Evolutionary conservation across 2,888 invertebrate species (phyloP).

Genomic region (Nemapogon koenigi): DNA sequence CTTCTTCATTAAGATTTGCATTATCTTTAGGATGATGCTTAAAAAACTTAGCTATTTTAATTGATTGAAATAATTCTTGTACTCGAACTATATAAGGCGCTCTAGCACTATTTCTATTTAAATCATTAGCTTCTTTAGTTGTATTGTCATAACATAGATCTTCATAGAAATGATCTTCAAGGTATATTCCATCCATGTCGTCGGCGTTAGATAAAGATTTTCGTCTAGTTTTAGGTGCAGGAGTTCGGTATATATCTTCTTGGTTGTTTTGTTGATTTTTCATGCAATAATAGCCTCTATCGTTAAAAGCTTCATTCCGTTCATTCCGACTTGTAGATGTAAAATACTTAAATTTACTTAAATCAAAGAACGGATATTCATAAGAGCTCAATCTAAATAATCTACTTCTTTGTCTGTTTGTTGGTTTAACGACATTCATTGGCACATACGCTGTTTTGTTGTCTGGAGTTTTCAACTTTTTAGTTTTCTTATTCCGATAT

Average conservation of each 20-base stretch:
- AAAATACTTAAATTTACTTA: slow-evolving; percentile 29
- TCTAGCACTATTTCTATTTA: background rate
- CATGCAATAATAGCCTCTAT: slow-evolving; percentile 49
- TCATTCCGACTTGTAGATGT: slow-evolving; percentile 27
- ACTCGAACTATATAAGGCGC: slow-evolving; percentile 40
- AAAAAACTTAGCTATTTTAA: slow-evolving; percentile 43
- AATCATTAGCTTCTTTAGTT: slow-evolving; percentile 21
- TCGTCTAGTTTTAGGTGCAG: slow-evolving; percentile 37
- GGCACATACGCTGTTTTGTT: slow-evolving; percentile 43
- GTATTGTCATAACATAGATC: slow-evolving; percentile 44
- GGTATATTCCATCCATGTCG: slow-evolving; percentile 23
- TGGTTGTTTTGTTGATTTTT: slow-evolving; percentile 34
- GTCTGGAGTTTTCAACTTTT: slow-evolving; percentile 25
- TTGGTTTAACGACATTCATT: slow-evolving; percentile 35
- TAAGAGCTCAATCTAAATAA: slow-evolving; percentile 45
- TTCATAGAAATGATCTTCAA: slow-evolving; percentile 54
- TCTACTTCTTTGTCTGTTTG: slow-evolving; percentile 29
- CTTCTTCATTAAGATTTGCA: slow-evolving; percentile 35
- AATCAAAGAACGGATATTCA: slow-evolving; percentile 46
- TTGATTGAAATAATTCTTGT: slow-evolving; percentile 45
- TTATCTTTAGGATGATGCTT: slow-evolving; percentile 22
- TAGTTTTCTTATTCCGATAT: slow-evolving; percentile 36
- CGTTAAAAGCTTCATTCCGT: slow-evolving; percentile 33
- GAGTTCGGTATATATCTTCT: slow-evolving; percentile 29
- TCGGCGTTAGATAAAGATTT: slow-evolving; percentile 37